Evolutionary conservation across 2,113 vertebrate genomes (phyloP).

Genomic region (Triplophysa rosa): DNA sequence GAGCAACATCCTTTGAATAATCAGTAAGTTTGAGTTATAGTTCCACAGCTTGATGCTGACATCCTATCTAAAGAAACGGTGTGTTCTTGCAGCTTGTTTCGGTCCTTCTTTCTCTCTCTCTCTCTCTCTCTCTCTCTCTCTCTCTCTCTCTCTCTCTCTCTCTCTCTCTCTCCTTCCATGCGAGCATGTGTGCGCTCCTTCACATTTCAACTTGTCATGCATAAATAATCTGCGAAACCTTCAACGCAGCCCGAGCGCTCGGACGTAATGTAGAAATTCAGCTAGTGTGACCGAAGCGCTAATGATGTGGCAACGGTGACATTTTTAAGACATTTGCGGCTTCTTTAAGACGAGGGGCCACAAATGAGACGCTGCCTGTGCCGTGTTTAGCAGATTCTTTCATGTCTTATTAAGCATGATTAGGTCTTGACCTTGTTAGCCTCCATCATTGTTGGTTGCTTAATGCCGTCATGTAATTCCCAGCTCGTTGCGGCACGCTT

Average conservation of each 20-base stretch:
- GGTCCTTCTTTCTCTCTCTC: neutral
- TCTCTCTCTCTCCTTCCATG: neutral
- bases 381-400: conserved; percentile 45
- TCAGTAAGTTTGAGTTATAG: conserved; percentile 61
- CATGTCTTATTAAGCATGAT: conserved; percentile 47
- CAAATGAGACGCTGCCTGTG: conserved; percentile 23
- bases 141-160: neutral
- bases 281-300: conserved; percentile 27
- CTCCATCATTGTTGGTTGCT: conserved; percentile 33
- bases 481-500: conserved; percentile 28
- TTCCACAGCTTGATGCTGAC: conserved; percentile 49
- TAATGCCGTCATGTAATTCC: conserved; percentile 39
- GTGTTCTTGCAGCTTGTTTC: conserved; percentile 41
- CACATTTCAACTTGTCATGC: conserved; percentile 33
- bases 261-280: conserved; percentile 29
- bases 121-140: conserved; percentile 16
- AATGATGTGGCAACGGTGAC: conserved; percentile 34
- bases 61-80: conserved; percentile 51
- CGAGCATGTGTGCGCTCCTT: neutral
- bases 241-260: conserved; percentile 23
- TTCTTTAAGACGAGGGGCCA: conserved; percentile 22
- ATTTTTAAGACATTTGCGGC: conserved; percentile 8
- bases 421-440: conserved; percentile 49
- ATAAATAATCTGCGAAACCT: conserved; percentile 51
- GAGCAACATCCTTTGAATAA: conserved; percentile 59